Conservation (phyloP, 2,888 invertebrate genomes). For the Melinaea menophilus region DNA sequence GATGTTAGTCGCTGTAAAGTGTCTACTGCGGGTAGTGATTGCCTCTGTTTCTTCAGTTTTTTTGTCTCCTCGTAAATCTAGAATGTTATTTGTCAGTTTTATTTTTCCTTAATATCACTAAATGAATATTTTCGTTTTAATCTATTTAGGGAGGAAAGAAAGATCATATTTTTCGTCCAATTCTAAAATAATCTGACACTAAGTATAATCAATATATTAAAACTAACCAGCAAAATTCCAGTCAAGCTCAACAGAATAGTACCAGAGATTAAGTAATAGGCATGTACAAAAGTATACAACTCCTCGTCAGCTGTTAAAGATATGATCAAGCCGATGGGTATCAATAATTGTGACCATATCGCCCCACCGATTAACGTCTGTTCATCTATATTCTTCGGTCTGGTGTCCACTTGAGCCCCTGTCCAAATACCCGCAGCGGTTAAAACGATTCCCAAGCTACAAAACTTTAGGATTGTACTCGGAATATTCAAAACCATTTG, state of each 20-base stretch:
- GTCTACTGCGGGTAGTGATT: slow-evolving; percentile 10
- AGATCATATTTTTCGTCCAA: not conserved
- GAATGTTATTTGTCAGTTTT: not conserved
- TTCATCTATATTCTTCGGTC: slow-evolving; percentile 53
- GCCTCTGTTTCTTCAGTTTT: slow-evolving; percentile 26
- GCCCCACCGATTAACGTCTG: slow-evolving; percentile 60
- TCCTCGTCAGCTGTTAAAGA: slow-evolving; percentile 44
- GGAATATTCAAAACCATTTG: slow-evolving; percentile 25
- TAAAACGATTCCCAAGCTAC: slow-evolving; percentile 45
- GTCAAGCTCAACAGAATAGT: slow-evolving; percentile 42
- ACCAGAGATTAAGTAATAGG: slow-evolving; percentile 51
- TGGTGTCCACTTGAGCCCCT: slow-evolving; percentile 42
- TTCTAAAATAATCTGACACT: slow-evolving; percentile 33
- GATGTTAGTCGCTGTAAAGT: not conserved
- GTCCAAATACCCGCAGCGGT: slow-evolving; percentile 53
- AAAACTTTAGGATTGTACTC: slow-evolving; percentile 43
- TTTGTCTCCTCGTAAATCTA: slow-evolving; percentile 25
- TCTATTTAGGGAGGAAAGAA: not conserved
- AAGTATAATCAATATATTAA: slow-evolving; percentile 2
- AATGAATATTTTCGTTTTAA: not conserved
- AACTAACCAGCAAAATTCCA: slow-evolving; percentile 45
- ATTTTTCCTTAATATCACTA: not conserved
- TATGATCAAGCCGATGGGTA: slow-evolving; percentile 55
- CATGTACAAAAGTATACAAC: slow-evolving; percentile 41
- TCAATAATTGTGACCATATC: slow-evolving; percentile 61